Evolutionary conservation across 2,797 vertebrate species (phyloP).

Genomic region (Acipenser ruthenus): DNA sequence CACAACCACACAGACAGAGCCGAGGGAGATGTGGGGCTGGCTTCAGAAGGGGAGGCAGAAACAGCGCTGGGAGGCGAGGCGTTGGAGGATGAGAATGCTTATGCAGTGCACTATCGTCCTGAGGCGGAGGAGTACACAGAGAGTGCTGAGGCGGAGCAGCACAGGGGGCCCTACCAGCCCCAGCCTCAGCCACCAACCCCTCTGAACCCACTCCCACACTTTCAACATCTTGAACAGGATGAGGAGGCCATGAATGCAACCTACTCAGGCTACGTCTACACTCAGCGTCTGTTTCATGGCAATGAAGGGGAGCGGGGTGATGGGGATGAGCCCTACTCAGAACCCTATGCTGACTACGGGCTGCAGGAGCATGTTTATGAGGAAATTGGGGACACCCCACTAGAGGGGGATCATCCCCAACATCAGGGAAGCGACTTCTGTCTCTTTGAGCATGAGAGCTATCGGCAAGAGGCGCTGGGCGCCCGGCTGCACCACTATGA

Average conservation of each 20-base stretch:
- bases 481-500: conserved; percentile 91
- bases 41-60: conserved; percentile 54
- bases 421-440: conserved; percentile 56
- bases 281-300: conserved; percentile 62
- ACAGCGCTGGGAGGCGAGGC: conserved; percentile 54
- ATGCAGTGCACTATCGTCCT: conserved; percentile 68
- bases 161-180: conserved; percentile 53
- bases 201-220: conserved; percentile 62
- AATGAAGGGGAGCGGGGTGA: conserved; percentile 41
- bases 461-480: conserved; percentile 82
- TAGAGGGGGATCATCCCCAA: conserved; percentile 46
- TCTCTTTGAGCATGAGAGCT: conserved; percentile 63
- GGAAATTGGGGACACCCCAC: conserved; percentile 74
- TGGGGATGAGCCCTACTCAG: conserved; percentile 75
- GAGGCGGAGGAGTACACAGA: conserved; percentile 84
- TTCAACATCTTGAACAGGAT: conserved; percentile 62
- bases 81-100: conserved; percentile 66
- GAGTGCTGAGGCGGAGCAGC: conserved; percentile 80
- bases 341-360: conserved; percentile 76
- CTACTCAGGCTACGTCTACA: conserved; percentile 81
- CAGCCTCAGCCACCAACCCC: conserved; percentile 63
- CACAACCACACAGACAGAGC: conserved; percentile 89
- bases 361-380: conserved; percentile 91
- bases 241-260: conserved; percentile 70
- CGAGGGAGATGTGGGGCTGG: conserved; percentile 75